Conservation (phyloP, 1,140 invertebrate genomes). For the Catajapyx aquilonaris region DNA sequence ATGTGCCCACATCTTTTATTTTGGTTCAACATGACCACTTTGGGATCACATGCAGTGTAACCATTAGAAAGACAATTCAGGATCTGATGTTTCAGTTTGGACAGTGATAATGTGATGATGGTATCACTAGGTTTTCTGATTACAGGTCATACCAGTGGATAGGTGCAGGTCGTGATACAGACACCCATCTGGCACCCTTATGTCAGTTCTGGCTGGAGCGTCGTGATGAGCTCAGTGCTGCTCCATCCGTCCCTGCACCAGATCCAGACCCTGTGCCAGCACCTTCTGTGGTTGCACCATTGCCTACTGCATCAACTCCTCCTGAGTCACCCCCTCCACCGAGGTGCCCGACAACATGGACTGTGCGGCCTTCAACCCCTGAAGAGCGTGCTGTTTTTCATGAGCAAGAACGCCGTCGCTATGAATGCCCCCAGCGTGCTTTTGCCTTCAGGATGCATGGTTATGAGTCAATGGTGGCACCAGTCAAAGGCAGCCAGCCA, state of each 20-base stretch:
- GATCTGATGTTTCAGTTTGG: no score
- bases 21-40: no score
- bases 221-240: no score
- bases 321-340: no score
- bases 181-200: conserved; percentile 47
- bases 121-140: no score
- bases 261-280: conserved; percentile 1
- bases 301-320: no score
- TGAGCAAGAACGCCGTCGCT: conserved; percentile 46
- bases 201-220: conserved; percentile 53
- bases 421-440: conserved; percentile 61
- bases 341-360: conserved; percentile 48
- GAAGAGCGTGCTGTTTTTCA: no score
- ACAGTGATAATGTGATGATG: no score
- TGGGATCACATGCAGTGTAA: no score
- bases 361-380: conserved; percentile 57
- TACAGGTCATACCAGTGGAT: conserved; percentile 77
- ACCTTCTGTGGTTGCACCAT: conserved; percentile 3
- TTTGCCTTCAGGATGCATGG: conserved; percentile 69
- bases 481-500: conserved; percentile 52
- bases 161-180: conserved; percentile 76
- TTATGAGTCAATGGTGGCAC: conserved; percentile 71
- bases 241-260: conserved; percentile 1
- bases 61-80: no score
- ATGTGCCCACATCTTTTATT: no score